Percentiles rank a stretch among this genome's conserved stretches.
Conservation (phyloP, 2,113 vertebrate genomes). For the Aleadryas rufinucha region DNA sequence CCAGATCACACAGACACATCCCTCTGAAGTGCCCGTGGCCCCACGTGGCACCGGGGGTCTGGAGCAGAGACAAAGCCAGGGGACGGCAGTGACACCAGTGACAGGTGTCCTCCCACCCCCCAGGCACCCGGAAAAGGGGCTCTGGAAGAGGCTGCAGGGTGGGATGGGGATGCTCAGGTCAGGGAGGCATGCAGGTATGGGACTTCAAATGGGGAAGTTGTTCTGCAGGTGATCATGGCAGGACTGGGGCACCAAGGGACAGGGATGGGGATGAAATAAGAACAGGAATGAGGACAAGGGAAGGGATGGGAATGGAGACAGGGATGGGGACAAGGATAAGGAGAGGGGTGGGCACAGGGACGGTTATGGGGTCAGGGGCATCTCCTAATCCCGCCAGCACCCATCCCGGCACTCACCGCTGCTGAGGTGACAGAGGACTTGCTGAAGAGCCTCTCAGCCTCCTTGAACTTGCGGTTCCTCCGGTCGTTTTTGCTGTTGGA, state of each 20-base stretch:
- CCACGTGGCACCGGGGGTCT: accelerated
- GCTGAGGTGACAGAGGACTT: slow-evolving; percentile 98
- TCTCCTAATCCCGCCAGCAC: accelerated
- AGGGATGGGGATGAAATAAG: neutral
- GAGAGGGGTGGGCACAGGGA: neutral
- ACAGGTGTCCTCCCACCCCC: accelerated
- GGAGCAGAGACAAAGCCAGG: neutral
- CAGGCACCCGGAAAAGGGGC: neutral
- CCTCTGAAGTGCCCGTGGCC: neutral
- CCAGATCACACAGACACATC: accelerated
- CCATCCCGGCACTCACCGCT: slow-evolving; percentile 78
- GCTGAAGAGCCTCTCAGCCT: slow-evolving; percentile 96
- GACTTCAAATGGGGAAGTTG: accelerated
- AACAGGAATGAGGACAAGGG: neutral
- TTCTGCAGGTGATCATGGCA: neutral
- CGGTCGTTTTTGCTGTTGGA: slow-evolving; percentile 97
- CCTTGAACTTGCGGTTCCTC: slow-evolving; percentile 96
- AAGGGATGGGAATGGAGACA: neutral
- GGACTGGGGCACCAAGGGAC: neutral
- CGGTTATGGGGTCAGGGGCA: accelerated
- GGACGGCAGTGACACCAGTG: accelerated
- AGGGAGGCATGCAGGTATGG: accelerated
- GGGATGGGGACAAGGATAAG: neutral
- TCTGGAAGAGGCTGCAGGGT: neutral
- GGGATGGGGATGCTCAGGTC: neutral